phyloP scores from a whole-genome alignment of 2,888 invertebrate genomes.

The Unio delphinus region DNA sequence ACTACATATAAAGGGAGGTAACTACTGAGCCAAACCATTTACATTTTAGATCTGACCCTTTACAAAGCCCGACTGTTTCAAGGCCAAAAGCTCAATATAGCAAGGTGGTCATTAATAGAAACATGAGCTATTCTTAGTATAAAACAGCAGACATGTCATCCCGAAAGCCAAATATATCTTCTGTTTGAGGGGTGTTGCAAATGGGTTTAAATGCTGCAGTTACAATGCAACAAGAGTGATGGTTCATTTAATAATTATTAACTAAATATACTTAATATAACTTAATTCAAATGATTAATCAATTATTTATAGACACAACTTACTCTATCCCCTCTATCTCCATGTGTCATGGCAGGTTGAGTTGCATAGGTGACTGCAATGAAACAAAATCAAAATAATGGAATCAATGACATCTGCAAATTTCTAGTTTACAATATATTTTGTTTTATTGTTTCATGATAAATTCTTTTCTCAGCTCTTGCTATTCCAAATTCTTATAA shows the following conservation, averaged over 20 bases:
- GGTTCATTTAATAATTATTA: no score
- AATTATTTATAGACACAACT: slow-evolving; percentile 5
- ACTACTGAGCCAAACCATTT: no score
- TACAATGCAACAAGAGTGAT: background rate
- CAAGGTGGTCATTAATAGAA: no score
- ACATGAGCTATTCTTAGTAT: no score
- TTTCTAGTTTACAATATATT: no score
- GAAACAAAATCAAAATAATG: slow-evolving; percentile 5
- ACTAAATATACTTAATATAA: background rate
- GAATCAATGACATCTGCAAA: no score
- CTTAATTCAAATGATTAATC: background rate
- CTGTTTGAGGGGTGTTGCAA: background rate
- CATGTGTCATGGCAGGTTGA: slow-evolving; percentile 80
- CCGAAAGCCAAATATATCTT: background rate
- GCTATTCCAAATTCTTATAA: no score
- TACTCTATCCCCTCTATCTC: slow-evolving; percentile 57
- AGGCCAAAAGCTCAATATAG: no score
- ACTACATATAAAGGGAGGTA: no score
- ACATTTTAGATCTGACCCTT: no score
- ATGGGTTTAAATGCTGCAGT: background rate
- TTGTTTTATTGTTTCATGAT: background rate
- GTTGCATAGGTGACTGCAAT: slow-evolving; percentile 83
- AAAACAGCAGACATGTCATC: background rate
- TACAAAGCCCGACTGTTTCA: no score
- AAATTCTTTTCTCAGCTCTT: background rate